Conservation (phyloP, 2,113 vertebrate species). For the Albula glossodonta region DNA sequence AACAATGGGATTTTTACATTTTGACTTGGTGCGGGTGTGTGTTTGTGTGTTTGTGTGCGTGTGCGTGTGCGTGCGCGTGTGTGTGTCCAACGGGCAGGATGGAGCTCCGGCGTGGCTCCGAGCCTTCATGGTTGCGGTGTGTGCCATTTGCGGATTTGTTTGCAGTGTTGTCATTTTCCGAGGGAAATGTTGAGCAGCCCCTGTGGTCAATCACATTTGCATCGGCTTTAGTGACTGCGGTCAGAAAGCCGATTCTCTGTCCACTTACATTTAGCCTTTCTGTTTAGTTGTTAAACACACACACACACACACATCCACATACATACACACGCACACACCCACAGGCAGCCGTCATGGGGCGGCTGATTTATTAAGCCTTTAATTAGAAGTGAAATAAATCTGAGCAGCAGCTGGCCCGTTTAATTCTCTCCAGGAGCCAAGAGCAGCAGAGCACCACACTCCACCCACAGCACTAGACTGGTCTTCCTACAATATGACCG, state of each 20-base stretch:
- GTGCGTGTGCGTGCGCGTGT: too few relatives aligned
- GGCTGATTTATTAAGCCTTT: slow-evolving; percentile 73
- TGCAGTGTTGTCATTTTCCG: neutral
- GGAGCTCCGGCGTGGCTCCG: neutral
- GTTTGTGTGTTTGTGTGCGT: too few relatives aligned
- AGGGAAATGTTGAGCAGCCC: neutral
- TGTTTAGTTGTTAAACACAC: neutral
- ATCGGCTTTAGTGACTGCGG: neutral
- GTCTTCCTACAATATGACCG: too few relatives aligned
- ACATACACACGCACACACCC: slow-evolving; percentile 35
- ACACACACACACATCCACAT: slow-evolving; percentile 55
- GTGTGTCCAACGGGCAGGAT: neutral
- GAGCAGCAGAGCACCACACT: slow-evolving; percentile 6
- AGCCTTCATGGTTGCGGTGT: neutral
- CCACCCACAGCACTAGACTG: neutral
- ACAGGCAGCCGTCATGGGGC: slow-evolving; percentile 47
- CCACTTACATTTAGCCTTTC: neutral
- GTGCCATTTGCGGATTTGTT: neutral
- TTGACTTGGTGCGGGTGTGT: neutral
- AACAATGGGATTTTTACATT: neutral
- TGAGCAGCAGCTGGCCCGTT: slow-evolving; percentile 70
- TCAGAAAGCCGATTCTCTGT: neutral
- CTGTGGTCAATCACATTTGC: slow-evolving; percentile 11
- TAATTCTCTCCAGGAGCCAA: slow-evolving; percentile 18
- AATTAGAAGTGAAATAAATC: slow-evolving; percentile 76